Conservation (phyloP, 2,113 vertebrate genomes). For the Oreochromis spilurus region DNA sequence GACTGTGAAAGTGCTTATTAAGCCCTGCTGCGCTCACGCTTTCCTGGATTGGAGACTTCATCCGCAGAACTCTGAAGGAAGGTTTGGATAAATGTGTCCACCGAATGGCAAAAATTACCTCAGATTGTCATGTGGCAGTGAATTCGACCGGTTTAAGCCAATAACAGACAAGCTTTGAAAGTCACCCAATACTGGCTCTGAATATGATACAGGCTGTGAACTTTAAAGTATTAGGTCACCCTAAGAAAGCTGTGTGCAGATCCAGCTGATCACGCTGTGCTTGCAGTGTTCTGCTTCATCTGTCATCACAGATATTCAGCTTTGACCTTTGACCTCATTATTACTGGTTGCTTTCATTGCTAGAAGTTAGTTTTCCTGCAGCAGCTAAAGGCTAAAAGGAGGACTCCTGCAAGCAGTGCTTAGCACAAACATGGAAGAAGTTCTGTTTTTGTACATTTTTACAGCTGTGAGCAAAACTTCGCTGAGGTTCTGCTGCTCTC, state of each 20-base stretch:
- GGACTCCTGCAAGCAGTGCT: neutral
- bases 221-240: neutral
- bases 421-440: neutral
- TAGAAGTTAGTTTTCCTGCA: neutral
- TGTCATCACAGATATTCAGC: neutral
- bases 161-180: neutral
- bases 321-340: neutral
- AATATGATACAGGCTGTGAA: neutral
- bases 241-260: neutral
- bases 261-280: neutral
- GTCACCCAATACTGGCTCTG: conserved; percentile 19
- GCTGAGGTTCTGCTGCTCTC: neutral
- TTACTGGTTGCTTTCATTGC: neutral
- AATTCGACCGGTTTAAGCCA: neutral
- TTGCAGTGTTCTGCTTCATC: neutral
- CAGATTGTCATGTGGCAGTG: neutral
- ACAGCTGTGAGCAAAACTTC: neutral
- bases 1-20: neutral
- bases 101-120: neutral
- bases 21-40: neutral
- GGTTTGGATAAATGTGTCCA: neutral
- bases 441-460: neutral
- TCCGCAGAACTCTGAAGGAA: neutral
- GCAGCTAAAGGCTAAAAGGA: neutral
- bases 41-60: neutral